phyloP scores from a whole-genome alignment of 2,797 vertebrate genomes.

The Gymnocypris eckloni region DNA sequence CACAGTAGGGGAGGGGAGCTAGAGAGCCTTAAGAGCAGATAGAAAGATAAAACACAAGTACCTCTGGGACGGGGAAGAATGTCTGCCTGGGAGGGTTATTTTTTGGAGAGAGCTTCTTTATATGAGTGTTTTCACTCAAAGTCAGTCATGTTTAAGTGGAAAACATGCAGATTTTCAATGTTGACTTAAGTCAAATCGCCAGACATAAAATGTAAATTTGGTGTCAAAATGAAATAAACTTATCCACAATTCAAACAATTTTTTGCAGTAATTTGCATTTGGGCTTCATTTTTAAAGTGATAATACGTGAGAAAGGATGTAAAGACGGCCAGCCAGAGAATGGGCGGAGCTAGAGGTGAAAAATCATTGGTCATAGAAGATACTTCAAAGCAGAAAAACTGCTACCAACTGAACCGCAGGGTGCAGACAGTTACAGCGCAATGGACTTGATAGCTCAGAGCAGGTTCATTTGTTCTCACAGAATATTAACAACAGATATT shows the following conservation, averaged over 20 bases:
- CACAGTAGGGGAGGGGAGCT: slow-evolving; percentile 11
- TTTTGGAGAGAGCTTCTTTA: not conserved
- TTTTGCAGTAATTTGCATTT: not conserved
- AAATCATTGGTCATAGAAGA: slow-evolving; percentile 3
- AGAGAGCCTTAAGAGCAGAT: slow-evolving; percentile 37
- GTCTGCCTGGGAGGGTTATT: slow-evolving; percentile 25
- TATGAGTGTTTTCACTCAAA: not conserved
- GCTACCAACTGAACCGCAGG: not conserved
- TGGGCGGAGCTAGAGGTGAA: not conserved
- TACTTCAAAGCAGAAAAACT: slow-evolving; percentile 17
- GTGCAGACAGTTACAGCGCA: not conserved
- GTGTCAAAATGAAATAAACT: not conserved
- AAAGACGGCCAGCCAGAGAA: not conserved
- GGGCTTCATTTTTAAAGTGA: not conserved
- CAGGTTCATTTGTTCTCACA: not conserved
- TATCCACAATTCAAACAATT: not conserved
- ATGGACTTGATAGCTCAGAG: not conserved
- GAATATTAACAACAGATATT: not conserved
- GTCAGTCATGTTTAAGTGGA: not conserved
- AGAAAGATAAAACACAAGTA: slow-evolving; percentile 34
- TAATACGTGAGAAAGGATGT: not conserved
- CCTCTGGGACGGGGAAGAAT: slow-evolving; percentile 40
- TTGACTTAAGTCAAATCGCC: not conserved
- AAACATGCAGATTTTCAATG: not conserved
- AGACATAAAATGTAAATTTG: not conserved